Evolutionary conservation across 2,797 vertebrate genomes (phyloP), one percentile per base, ranked within the genome.

Genomic region (Octomys mimax): DNA sequence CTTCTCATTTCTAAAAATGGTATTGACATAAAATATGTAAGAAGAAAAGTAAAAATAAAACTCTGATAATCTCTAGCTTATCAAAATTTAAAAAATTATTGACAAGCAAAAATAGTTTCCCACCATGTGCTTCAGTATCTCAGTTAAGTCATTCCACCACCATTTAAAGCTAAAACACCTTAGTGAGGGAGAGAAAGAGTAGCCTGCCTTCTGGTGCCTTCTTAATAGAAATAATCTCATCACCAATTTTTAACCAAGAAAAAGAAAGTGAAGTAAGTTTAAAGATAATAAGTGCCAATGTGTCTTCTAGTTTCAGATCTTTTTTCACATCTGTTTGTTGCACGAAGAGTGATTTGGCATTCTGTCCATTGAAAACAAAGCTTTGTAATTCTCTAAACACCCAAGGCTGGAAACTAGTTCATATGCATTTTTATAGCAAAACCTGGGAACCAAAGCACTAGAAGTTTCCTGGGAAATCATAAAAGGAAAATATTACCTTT

Each of bases 381-480:
- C 85, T 96, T 97, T 96, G 95, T 92, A 96, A 94, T 88, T 96
- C 89, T 86, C 64, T 92, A 95, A 95, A 92, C 84, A 92, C 54
- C 89, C 46, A 77, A 93, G 61, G 77, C 93, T 96, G 87, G 71
- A 94, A 57, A 79, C 75, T 68, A 96, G 89, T 70, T 95, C 57
- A 54, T 62, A 95, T 59, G 6, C 42, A 88, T 92, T 96, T 90
- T 95, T 16, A 89, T 84, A 95, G 87, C 39, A 91, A 95, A 96
- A 92, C 42, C 54, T 91, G 71, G 86, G 88, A 91, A 92, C 49
- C 5, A 87, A 94, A 94, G 26, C 49, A 71, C 82, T 92, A 94
- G 77, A 22, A 95, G 31, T 87, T 84, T 96, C 82, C 33, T 83
- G 54, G 91, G 89, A 97, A 94, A 89, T 96, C 77, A 86, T 92